Evolutionary conservation across 30 jellyfish, hydroid and myxozoan species (phyloP), one percentile per base, ranked within the genome.

Genomic region (Hydra vulgaris): DNA sequence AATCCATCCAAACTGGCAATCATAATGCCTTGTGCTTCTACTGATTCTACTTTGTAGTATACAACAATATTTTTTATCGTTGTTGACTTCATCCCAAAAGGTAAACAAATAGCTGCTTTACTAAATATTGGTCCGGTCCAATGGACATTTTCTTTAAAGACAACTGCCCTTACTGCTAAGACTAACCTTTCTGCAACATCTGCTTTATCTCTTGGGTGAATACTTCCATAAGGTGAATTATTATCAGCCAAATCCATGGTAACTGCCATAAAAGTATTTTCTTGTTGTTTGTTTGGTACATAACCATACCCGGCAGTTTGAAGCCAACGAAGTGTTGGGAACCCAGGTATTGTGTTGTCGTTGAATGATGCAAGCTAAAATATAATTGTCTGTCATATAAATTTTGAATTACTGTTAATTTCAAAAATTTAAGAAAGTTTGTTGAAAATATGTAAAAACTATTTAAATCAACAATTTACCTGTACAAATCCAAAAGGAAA

Each of bases 401-500:
- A 40, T 3, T 3, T 69, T 20, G 16, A 15, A 56, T 56, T 56
- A 56, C 72, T 15, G n/a, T 56, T 56, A 56, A 56, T 56, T n/a
- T 56, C n/a, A 56, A 56, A 56, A 56, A n/a, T n/a, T n/a, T n/a
- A n/a, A n/a, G n/a, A n/a, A n/a, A n/a, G n/a, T n/a, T n/a, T n/a
- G n/a, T n/a, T n/a, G n/a, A n/a, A n/a, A n/a, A n/a, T n/a, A n/a
- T n/a, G n/a, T n/a, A n/a, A n/a, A n/a, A n/a, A n/a, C n/a, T n/a
- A n/a, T n/a, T n/a, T n/a, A n/a, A n/a, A n/a, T n/a, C n/a, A n/a
- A n/a, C n/a, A n/a, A n/a, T n/a, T n/a, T n/a, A 75, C 90, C 89
- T 83, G 90, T 26, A 76, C 90, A 83, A 83, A 83, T 4, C 90
- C 90, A 74, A 83, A 83, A 15, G 90, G 90, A 76, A 83, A 83